These are phyloP conservation scores for Manduca sexta DNA, from an alignment of 1,140 invertebrate genomes.

Conservation along the genomic window DNA sequence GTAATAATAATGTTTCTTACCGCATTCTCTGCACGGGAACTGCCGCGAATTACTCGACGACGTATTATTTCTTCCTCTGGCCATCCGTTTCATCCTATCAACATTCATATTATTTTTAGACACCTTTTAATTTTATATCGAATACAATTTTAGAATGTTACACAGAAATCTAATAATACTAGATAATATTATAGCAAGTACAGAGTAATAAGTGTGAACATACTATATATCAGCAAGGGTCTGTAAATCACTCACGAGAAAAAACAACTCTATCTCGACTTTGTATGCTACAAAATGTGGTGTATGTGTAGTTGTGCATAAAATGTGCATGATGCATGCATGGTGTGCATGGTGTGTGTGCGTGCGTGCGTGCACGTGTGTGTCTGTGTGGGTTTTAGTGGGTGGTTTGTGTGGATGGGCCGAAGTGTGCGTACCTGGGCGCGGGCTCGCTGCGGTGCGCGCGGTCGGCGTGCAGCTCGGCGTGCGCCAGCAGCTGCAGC, in stretches of 20 bases:
- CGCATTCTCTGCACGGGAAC: constrained; percentile 89
- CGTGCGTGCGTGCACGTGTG: not conserved
- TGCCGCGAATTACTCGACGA: constrained; percentile 54
- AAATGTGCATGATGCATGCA: not conserved
- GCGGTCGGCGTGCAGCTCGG: constrained; percentile 80
- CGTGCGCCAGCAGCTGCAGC: constrained; percentile 82
- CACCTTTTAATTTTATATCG: too few relatives aligned
- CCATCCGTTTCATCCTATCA: constrained; percentile 46
- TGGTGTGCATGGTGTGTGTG: not conserved
- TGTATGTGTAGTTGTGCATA: not conserved
- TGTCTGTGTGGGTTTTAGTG: not conserved
- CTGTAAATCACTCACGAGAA: too few relatives aligned
- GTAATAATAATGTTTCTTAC: constrained; percentile 21
- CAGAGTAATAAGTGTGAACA: too few relatives aligned
- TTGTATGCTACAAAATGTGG: too few relatives aligned
- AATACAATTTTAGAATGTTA: too few relatives aligned
- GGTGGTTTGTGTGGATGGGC: not conserved
- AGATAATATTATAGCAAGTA: too few relatives aligned
- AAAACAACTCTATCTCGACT: too few relatives aligned
- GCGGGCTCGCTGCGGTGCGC: constrained; percentile 52
- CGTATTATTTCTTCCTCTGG: constrained; percentile 38
- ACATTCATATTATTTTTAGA: not conserved
- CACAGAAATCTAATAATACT: too few relatives aligned
- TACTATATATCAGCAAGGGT: too few relatives aligned
- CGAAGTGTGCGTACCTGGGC: constrained; percentile 55